Percentiles rank a stretch among this genome's conserved stretches.
These are phyloP conservation scores for Oceanodroma leucorhoa DNA, from an alignment of 2,797 vertebrate genomes.

Conservation along the genomic window DNA sequence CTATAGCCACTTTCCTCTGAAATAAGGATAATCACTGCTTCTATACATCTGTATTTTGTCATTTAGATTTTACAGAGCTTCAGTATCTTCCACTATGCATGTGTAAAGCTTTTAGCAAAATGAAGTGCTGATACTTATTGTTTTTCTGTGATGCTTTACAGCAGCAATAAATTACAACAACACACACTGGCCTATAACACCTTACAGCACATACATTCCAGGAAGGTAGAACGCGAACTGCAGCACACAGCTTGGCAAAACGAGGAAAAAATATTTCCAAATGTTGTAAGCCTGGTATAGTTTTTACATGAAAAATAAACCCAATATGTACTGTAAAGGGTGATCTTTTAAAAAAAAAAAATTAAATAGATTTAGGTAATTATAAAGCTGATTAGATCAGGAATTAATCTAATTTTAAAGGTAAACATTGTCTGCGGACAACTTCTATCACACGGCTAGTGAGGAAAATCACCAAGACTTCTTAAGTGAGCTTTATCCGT, in stretches of 20 bases:
- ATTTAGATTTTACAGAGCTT: neutral
- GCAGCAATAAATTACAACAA: neutral
- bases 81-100: neutral
- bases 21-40: neutral
- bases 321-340: neutral
- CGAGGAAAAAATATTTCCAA: neutral
- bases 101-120: neutral
- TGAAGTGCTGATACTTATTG: neutral
- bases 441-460: rapidly evolving
- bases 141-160: neutral
- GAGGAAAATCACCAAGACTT: neutral
- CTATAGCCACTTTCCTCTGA: neutral
- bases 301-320: neutral
- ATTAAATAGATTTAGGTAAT: neutral
- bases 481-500: rapidly evolving
- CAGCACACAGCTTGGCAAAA: neutral
- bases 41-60: neutral
- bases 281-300: neutral
- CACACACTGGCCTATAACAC: rapidly evolving
- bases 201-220: neutral
- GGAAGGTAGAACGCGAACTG: neutral
- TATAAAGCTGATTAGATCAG: neutral
- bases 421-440: neutral
- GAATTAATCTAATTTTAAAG: neutral
- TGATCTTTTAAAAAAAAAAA: rapidly evolving